Conservation (phyloP, 2,797 vertebrate genomes). For the Protosalanx chinensis region DNA sequence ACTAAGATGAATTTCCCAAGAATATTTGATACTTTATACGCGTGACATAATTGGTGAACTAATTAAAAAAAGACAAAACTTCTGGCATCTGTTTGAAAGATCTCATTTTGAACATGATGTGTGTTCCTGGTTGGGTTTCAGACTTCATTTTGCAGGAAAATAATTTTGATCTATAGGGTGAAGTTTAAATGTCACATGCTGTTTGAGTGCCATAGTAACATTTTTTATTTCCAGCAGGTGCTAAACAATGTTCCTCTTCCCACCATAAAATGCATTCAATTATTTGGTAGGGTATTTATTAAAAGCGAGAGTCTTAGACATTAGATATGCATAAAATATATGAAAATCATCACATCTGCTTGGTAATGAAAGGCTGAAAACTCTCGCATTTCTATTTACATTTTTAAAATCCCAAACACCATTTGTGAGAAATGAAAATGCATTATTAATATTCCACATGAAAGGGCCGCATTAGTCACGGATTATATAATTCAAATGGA, state of each 20-base stretch:
- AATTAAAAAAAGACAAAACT: too few relatives aligned
- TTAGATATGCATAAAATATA: slow-evolving; percentile 62
- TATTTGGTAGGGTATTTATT: slow-evolving; percentile 61
- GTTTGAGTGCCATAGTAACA: slow-evolving; percentile 36
- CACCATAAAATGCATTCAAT: slow-evolving; percentile 61
- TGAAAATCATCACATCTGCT: slow-evolving; percentile 60
- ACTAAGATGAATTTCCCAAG: too few relatives aligned
- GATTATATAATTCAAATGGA: slow-evolving; percentile 67
- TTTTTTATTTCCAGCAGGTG: slow-evolving; percentile 49
- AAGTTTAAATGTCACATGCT: slow-evolving; percentile 42
- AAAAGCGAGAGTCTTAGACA: slow-evolving; percentile 48
- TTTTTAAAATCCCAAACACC: slow-evolving; percentile 65
- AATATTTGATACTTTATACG: too few relatives aligned
- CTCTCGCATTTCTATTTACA: slow-evolving; percentile 55
- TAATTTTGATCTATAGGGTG: too few relatives aligned
- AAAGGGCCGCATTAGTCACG: slow-evolving; percentile 66
- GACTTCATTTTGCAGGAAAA: too few relatives aligned
- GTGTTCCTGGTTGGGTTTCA: too few relatives aligned
- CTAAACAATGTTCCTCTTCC: slow-evolving; percentile 34
- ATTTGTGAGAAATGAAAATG: slow-evolving; percentile 70
- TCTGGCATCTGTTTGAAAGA: too few relatives aligned
- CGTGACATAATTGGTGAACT: too few relatives aligned
- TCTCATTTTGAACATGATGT: too few relatives aligned
- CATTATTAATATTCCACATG: slow-evolving; percentile 67
- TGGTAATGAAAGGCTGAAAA: slow-evolving; percentile 59